phyloP scores from a whole-genome alignment of 1,140 invertebrate species.

The Campodea augens region DNA sequence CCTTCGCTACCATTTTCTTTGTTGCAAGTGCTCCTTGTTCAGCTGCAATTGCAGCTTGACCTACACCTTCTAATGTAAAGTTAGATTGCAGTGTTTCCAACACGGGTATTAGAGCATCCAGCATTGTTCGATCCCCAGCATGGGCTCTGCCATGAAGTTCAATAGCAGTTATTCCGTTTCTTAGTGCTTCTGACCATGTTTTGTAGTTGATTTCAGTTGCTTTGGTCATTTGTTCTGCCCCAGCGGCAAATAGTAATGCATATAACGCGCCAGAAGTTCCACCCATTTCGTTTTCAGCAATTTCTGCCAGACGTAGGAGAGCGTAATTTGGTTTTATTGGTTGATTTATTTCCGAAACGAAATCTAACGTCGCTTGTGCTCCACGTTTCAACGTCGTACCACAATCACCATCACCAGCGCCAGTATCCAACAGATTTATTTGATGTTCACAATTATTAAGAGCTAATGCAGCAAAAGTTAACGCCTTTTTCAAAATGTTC shows the following conservation, averaged over 20 bases:
- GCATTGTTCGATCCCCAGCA: constrained; percentile 57
- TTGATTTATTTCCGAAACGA: constrained; percentile 13
- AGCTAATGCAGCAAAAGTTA: constrained; percentile 27
- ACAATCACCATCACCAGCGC: constrained; percentile 65
- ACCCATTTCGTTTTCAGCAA: constrained; percentile 43
- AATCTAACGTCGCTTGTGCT: constrained; percentile 29
- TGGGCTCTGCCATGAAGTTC: constrained; percentile 50
- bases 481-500: too few species aligned
- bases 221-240: too few species aligned
- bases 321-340: constrained; percentile 27
- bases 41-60: constrained; percentile 27
- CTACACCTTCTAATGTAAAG: constrained; percentile 21
- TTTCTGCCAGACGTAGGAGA: constrained; percentile 31
- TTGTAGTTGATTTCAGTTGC: neutral
- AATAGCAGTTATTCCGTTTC: constrained; percentile 33
- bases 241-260: constrained; percentile 45
- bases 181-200: constrained; percentile 16
- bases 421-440: constrained; percentile 49
- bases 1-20: constrained; percentile 24
- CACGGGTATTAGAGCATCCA: constrained; percentile 30
- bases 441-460: constrained; percentile 33
- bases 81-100: constrained; percentile 13
- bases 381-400: constrained; percentile 48
- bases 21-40: constrained; percentile 29
- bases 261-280: constrained; percentile 51